phyloP scores from a whole-genome alignment of 1,140 invertebrate species.

The Rhyacophila brunnea region DNA sequence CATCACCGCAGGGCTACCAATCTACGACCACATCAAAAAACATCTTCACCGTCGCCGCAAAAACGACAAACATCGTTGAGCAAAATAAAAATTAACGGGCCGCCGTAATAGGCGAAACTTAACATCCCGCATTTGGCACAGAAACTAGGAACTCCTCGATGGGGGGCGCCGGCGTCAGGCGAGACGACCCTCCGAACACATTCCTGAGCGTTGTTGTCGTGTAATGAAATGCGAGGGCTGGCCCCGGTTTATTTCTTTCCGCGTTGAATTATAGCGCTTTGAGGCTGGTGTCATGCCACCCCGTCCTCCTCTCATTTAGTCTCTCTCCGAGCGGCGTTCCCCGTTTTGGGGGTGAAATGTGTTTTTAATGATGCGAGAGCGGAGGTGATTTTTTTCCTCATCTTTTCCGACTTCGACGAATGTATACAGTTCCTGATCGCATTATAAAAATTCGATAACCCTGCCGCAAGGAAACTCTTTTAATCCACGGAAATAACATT shows the following conservation, averaged over 20 bases:
- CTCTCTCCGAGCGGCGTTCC: background rate
- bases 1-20: no score
- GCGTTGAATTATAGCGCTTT: conserved; percentile 30
- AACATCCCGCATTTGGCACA: background rate
- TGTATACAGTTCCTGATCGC: no score
- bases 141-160: no score
- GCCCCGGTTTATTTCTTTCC: conserved; percentile 21
- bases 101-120: conserved; percentile 14
- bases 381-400: conserved; percentile 20
- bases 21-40: no score
- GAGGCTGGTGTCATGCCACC: conserved; percentile 8
- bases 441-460: no score
- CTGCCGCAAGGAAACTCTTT: no score
- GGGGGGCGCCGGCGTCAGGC: background rate
- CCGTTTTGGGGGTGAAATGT: conserved; percentile 25
- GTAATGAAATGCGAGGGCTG: conserved; percentile 33
- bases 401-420: no score
- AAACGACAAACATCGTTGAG: background rate
- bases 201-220: conserved; percentile 36
- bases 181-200: conserved; percentile 10
- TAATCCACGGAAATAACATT: no score
- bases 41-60: background rate
- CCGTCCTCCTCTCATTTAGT: conserved; percentile 1
- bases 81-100: conserved; percentile 31
- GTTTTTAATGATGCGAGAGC: conserved; percentile 34